Evolutionary conservation across 2,113 vertebrate species (phyloP).

Genomic region (Cervus canadensis): DNA sequence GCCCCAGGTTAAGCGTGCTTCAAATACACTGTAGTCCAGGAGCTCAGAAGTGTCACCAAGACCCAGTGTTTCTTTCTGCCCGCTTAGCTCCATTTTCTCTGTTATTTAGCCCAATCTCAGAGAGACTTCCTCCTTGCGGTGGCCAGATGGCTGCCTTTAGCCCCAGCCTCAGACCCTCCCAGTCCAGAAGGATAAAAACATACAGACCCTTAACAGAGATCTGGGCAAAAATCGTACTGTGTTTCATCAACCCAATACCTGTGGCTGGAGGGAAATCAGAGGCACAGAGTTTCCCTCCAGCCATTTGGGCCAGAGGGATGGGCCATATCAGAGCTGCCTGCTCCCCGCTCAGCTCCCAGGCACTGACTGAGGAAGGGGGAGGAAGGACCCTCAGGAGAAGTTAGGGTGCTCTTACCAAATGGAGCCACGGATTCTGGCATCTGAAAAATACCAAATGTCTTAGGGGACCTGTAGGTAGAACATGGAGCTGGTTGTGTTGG

Average conservation of each 20-base stretch:
- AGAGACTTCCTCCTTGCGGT: background rate
- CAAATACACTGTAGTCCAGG: background rate
- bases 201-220: background rate
- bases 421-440: background rate
- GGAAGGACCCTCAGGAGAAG: background rate
- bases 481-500: background rate
- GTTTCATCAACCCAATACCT: background rate
- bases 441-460: background rate
- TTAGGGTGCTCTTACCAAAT: background rate
- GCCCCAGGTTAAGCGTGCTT: background rate
- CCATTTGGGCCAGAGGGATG: background rate
- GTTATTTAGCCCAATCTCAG: background rate
- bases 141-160: background rate
- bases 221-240: background rate
- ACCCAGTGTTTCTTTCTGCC: background rate
- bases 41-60: background rate
- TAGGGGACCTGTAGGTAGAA: background rate
- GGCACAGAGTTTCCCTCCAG: background rate
- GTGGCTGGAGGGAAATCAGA: background rate
- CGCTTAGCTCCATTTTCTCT: background rate
- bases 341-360: background rate
- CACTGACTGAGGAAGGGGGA: background rate
- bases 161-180: background rate
- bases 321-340: background rate
- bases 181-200: background rate